These are phyloP conservation scores for Steinernema feltiae DNA, from an alignment of 1,140 invertebrate genomes.

Conservation along the genomic window DNA sequence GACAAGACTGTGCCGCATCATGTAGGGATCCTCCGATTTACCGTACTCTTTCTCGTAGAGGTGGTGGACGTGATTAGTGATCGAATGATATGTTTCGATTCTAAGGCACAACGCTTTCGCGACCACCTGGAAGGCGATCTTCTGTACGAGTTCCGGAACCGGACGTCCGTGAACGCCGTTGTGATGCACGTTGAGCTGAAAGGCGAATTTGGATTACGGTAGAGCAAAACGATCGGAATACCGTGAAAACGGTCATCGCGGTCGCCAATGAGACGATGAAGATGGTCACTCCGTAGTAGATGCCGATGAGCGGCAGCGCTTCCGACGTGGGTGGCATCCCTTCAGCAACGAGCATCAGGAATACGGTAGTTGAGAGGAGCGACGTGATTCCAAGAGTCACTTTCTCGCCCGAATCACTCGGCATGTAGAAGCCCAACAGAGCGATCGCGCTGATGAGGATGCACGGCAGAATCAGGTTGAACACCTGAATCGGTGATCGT, in stretches of 20 bases:
- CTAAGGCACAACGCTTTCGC: slow-evolving; percentile 62
- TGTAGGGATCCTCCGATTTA: slow-evolving; percentile 3
- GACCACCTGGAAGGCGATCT: slow-evolving; percentile 65
- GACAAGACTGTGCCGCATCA: neutral
- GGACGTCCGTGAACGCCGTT: slow-evolving; percentile 72
- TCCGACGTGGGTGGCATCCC: slow-evolving; percentile 84
- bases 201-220: too few species aligned
- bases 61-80: slow-evolving; percentile 53
- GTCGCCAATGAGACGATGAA: slow-evolving; percentile 81
- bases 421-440: slow-evolving; percentile 81
- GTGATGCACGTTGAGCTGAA: slow-evolving; percentile 73
- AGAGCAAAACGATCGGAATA: too few species aligned
- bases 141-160: slow-evolving; percentile 68
- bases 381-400: slow-evolving; percentile 71
- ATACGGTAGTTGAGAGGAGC: slow-evolving; percentile 83
- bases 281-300: slow-evolving; percentile 85
- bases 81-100: slow-evolving; percentile 58
- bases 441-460: slow-evolving; percentile 78
- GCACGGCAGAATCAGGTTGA: slow-evolving; percentile 81
- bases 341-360: slow-evolving; percentile 83
- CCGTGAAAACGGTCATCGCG: slow-evolving; percentile 67
- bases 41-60: slow-evolving; percentile 40
- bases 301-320: slow-evolving; percentile 75
- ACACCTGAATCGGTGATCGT: slow-evolving; percentile 61
- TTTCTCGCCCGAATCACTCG: slow-evolving; percentile 82